These are phyloP conservation scores for Trematomus bernacchii DNA, from an alignment of 2,797 vertebrate species.

Conservation along the genomic window DNA sequence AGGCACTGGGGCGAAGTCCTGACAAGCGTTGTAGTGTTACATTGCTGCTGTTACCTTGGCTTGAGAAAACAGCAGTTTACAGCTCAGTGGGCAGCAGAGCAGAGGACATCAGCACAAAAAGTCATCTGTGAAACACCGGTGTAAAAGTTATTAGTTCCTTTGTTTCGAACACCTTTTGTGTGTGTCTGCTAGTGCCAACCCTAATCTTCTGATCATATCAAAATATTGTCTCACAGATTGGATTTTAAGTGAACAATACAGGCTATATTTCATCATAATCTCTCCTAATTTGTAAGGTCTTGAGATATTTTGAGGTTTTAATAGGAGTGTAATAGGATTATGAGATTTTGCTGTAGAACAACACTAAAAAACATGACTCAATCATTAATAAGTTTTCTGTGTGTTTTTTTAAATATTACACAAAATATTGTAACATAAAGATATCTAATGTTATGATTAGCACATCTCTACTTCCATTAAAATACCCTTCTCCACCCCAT, in stretches of 20 bases:
- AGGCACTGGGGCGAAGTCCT: conserved; percentile 34
- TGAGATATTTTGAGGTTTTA: conserved; percentile 19
- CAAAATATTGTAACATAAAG: neutral
- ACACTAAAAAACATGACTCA: neutral
- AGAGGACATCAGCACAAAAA: conserved; percentile 38
- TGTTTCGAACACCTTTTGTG: conserved; percentile 2
- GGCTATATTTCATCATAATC: conserved; percentile 32
- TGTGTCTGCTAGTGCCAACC: neutral
- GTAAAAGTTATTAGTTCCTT: conserved; percentile 19
- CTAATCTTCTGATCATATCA: neutral
- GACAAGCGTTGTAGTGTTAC: conserved; percentile 33
- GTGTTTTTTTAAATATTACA: neutral
- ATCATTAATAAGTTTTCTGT: neutral
- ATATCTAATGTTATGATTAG: neutral
- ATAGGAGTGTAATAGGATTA: conserved; percentile 49
- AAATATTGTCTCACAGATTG: neutral
- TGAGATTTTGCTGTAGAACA: conserved; percentile 34
- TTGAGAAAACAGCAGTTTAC: conserved; percentile 32
- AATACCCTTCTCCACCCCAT: conserved; percentile 11
- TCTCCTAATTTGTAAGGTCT: conserved; percentile 13
- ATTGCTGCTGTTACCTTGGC: conserved; percentile 35
- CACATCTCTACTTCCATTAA: conserved; percentile 10
- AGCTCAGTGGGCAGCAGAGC: conserved; percentile 45
- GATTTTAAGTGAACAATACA: conserved; percentile 13
- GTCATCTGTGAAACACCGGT: conserved; percentile 28